Conservation (phyloP, 2,113 vertebrate genomes). For the Heliornis fulica region DNA sequence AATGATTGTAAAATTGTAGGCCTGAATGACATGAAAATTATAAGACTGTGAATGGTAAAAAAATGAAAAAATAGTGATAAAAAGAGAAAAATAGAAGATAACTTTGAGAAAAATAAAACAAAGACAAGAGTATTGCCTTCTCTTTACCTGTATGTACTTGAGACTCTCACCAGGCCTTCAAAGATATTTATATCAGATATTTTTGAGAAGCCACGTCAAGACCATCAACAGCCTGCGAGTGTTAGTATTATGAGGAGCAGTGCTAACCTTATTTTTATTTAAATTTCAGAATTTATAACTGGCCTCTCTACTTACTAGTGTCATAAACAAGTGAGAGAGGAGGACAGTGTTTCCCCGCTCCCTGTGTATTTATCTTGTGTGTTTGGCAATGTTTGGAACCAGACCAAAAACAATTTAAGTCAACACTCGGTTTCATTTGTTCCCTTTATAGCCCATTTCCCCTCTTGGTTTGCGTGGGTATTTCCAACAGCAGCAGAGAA, state of each 20-base stretch:
- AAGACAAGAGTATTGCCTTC: not conserved
- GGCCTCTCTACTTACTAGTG: not conserved
- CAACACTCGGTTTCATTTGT: conserved; percentile 33
- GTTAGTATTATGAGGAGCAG: not conserved
- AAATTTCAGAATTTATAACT: not conserved
- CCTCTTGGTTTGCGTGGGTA: conserved; percentile 54
- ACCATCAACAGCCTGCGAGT: not conserved
- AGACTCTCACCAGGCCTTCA: not conserved
- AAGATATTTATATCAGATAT: not conserved
- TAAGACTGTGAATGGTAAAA: not conserved
- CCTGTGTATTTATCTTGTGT: not conserved
- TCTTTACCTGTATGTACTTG: not conserved
- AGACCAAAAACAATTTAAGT: conserved; percentile 46
- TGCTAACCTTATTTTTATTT: not conserved
- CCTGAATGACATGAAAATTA: not conserved
- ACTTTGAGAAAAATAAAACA: not conserved
- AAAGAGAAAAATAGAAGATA: not conserved
- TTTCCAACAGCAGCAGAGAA: conserved; percentile 41
- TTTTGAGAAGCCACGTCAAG: not conserved
- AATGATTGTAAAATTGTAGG: not conserved
- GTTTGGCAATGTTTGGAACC: conserved; percentile 47
- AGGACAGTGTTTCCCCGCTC: not conserved
- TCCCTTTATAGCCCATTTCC: conserved; percentile 55
- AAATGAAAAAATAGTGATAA: not conserved
- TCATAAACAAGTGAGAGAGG: not conserved